Evolutionary conservation across 1,140 invertebrate species (phyloP).

Genomic region (Caenorhabditis remanei): DNA sequence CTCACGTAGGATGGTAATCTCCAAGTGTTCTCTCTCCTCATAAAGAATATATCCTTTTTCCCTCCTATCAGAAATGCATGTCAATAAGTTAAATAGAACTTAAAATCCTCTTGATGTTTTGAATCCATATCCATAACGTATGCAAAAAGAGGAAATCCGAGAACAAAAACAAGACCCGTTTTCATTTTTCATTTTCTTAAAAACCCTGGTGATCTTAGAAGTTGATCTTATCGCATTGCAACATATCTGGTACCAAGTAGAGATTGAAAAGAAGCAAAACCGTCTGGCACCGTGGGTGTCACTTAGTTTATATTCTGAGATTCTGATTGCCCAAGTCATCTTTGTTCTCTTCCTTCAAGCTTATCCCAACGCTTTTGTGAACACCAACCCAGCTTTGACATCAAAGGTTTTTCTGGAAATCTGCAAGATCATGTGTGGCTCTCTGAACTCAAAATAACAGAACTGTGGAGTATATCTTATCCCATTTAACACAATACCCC

Average conservation of each 20-base stretch:
- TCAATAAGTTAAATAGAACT: no score
- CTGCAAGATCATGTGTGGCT: neutral
- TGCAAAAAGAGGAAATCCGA: neutral
- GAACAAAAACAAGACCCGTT: neutral
- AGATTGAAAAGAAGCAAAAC: no score
- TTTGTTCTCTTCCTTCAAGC: neutral
- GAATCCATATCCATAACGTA: neutral
- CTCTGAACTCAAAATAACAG: neutral
- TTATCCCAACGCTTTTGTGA: constrained; percentile 24
- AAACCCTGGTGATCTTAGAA: constrained; percentile 8
- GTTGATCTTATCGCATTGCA: neutral
- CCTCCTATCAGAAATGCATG: no score
- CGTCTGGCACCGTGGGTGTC: constrained; percentile 48
- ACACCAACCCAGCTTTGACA: constrained; percentile 20
- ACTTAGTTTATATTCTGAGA: neutral
- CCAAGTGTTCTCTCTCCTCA: no score
- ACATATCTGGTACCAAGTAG: neutral
- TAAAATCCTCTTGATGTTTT: neutral
- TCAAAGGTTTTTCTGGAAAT: neutral
- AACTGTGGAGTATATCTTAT: neutral
- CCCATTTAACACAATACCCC: neutral
- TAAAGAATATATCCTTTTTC: no score
- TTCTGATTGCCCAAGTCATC: neutral
- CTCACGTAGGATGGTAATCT: no score
- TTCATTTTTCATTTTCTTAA: constrained; percentile 17